Percentiles rank a stretch among this genome's conserved stretches.
These are phyloP conservation scores for Nettapus auritus DNA, from an alignment of 2,113 vertebrate species.

Conservation along the genomic window DNA sequence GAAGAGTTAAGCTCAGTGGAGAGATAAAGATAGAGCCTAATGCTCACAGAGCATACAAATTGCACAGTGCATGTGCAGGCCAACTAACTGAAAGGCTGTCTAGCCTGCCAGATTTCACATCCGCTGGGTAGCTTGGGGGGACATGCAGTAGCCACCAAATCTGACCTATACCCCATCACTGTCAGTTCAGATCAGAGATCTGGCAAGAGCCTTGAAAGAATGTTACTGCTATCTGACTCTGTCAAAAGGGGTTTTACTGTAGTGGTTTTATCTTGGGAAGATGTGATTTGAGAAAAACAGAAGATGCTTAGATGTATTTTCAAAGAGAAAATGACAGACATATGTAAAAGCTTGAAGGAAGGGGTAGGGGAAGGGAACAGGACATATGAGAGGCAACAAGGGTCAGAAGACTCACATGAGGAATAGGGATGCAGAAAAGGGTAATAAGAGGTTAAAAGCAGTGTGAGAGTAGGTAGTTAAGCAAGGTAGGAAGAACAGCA, in stretches of 20 bases:
- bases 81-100: background rate
- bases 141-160: background rate
- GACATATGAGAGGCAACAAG: background rate
- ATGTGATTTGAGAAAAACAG: background rate
- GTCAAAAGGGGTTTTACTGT: background rate
- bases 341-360: background rate
- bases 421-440: background rate
- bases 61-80: background rate
- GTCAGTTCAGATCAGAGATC: background rate
- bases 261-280: background rate
- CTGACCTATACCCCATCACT: background rate
- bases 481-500: background rate
- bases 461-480: background rate
- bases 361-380: background rate
- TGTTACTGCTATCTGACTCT: background rate
- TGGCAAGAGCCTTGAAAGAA: background rate
- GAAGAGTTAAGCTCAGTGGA: background rate
- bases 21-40: background rate
- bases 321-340: background rate
- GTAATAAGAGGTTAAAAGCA: background rate
- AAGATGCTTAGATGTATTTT: background rate
- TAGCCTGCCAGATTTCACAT: conserved; percentile 30
- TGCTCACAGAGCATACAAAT: conserved; percentile 3
- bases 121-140: background rate
- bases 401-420: background rate